These are phyloP conservation scores for Batillaria attramentaria DNA, from an alignment of 1,140 invertebrate genomes.

Conservation along the genomic window DNA sequence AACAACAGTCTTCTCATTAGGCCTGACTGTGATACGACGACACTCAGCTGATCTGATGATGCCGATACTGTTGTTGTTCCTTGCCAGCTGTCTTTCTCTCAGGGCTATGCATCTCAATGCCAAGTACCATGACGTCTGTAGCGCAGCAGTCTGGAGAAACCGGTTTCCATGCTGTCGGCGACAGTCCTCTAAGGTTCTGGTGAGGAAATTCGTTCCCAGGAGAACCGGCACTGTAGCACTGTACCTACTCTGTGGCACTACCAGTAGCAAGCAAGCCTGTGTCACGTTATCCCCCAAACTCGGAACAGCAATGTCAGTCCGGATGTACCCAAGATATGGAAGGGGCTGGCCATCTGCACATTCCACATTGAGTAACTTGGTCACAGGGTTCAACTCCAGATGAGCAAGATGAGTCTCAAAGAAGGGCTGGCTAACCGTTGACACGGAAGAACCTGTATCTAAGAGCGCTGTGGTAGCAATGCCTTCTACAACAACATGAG, in stretches of 20 bases:
- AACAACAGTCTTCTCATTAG: slow-evolving; percentile 29
- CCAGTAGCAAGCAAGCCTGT: background rate
- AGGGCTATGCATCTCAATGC: slow-evolving; percentile 40
- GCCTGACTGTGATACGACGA: slow-evolving; percentile 31
- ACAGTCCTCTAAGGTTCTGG: slow-evolving; percentile 10
- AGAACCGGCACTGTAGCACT: background rate
- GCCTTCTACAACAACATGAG: slow-evolving; percentile 16
- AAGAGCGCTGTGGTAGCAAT: slow-evolving; percentile 19
- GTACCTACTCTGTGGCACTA: background rate
- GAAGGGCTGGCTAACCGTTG: slow-evolving; percentile 30
- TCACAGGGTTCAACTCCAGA: slow-evolving; percentile 15
- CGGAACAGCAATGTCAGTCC: background rate
- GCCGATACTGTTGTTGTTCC: slow-evolving; percentile 24
- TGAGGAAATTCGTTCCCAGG: slow-evolving; percentile 38
- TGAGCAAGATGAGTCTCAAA: slow-evolving; percentile 17
- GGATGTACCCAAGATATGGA: slow-evolving; percentile 42
- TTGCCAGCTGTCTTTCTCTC: slow-evolving; percentile 28
- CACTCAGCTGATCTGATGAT: slow-evolving; percentile 31
- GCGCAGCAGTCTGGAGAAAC: slow-evolving; percentile 37
- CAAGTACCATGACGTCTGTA: slow-evolving; percentile 38
- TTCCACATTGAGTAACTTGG: slow-evolving; percentile 33
- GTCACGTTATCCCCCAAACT: background rate
- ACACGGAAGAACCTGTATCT: slow-evolving; percentile 35
- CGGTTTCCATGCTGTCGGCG: slow-evolving; percentile 28
- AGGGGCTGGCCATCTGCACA: slow-evolving; percentile 43